These are phyloP conservation scores for Ceratina calcarata DNA, from an alignment of 1,140 invertebrate genomes.

Conservation along the genomic window DNA sequence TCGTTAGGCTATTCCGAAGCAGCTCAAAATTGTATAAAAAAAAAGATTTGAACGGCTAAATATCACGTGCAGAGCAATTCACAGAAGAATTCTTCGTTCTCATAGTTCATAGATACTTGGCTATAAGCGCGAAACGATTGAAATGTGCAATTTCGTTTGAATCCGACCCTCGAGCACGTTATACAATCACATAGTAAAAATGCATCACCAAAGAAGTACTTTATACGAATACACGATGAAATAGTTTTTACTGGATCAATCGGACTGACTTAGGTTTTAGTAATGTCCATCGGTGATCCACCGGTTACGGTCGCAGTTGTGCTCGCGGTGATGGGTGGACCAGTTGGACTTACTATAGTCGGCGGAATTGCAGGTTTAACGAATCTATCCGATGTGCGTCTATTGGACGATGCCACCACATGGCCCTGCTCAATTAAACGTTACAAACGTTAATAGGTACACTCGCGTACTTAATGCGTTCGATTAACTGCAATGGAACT, in stretches of 20 bases:
- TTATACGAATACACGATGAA: constrained; percentile 62
- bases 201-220: constrained; percentile 61
- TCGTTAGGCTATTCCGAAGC: constrained; percentile 35
- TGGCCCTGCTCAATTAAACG: constrained; percentile 68
- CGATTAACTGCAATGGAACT: constrained; percentile 36
- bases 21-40: constrained; percentile 27
- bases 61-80: constrained; percentile 43
- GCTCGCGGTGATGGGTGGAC: constrained; percentile 64
- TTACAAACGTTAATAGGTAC: constrained; percentile 38
- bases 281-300: constrained; percentile 78
- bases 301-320: constrained; percentile 62
- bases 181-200: constrained; percentile 56
- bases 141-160: constrained; percentile 14
- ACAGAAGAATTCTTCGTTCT: constrained; percentile 34
- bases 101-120: constrained; percentile 26
- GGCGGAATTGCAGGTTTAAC: constrained; percentile 88
- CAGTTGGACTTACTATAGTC: constrained; percentile 76
- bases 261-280: constrained; percentile 75
- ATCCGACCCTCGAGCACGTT: constrained; percentile 32
- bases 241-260: constrained; percentile 58
- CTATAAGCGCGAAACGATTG: constrained; percentile 15
- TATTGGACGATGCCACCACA: constrained; percentile 78
- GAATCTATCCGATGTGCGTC: constrained; percentile 88
- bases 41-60: constrained; percentile 36
- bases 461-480: not conserved